phyloP scores from a whole-genome alignment of 2,888 invertebrate genomes.

The Trissoscelio sp. region DNA sequence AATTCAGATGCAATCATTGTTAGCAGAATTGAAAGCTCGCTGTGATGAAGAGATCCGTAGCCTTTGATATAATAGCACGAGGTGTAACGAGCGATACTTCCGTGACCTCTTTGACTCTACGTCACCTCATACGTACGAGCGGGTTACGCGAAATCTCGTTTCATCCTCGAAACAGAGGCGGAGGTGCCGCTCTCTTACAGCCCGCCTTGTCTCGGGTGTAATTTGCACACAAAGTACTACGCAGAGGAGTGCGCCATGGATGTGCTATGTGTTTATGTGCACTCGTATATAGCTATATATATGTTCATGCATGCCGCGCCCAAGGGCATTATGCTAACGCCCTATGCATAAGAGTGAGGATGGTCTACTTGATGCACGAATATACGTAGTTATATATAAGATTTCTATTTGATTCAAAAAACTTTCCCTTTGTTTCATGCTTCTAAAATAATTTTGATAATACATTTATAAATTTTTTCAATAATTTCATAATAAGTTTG shows the following conservation, averaged over 20 bases:
- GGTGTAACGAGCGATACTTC: constrained; percentile 69
- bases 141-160: constrained; percentile 72
- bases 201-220: constrained; percentile 78
- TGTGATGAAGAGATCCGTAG: constrained; percentile 59
- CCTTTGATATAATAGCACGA: constrained; percentile 62
- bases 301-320: constrained; percentile 69
- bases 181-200: constrained; percentile 72
- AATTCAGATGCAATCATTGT: constrained; percentile 26
- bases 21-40: constrained; percentile 54
- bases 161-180: constrained; percentile 74
- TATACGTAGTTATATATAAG: constrained; percentile 54
- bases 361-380: constrained; percentile 61
- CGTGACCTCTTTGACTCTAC: constrained; percentile 69
- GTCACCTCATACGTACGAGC: constrained; percentile 67
- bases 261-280: constrained; percentile 68
- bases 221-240: constrained; percentile 83
- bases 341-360: constrained; percentile 73
- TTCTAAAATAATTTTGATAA: too few relatives aligned
- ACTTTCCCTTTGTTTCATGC: constrained; percentile 31
- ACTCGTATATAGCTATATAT: constrained; percentile 64
- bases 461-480: too few relatives aligned
- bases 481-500: too few relatives aligned
- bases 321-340: constrained; percentile 80
- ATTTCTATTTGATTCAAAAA: constrained; percentile 57
- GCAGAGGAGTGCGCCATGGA: constrained; percentile 72